phyloP scores from a whole-genome alignment of 2,888 invertebrate genomes.

The Beris morrisii region DNA sequence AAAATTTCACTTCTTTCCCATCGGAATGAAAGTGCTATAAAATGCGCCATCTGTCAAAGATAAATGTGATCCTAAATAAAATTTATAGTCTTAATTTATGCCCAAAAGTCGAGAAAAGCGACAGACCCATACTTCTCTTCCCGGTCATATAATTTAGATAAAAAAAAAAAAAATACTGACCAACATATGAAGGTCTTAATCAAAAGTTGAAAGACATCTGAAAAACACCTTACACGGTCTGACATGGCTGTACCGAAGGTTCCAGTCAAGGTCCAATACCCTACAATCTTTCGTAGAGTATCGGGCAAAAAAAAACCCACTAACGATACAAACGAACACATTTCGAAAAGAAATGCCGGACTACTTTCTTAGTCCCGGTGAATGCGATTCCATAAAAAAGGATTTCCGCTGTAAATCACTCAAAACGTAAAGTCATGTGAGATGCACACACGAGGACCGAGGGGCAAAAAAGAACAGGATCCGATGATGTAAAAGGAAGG shows the following conservation, averaged over 20 bases:
- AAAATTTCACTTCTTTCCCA: conserved; percentile 28
- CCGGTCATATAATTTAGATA: conserved; percentile 37
- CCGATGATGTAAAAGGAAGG: no score
- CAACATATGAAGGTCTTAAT: conserved; percentile 38
- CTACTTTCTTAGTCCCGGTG: conserved; percentile 21
- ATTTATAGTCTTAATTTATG: conserved; percentile 40
- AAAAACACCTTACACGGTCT: conserved; percentile 25
- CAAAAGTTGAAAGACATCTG: conserved; percentile 25
- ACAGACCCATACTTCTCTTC: no score
- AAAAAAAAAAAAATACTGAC: conserved; percentile 18
- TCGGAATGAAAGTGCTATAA: conserved; percentile 20
- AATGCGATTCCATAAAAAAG: conserved; percentile 36
- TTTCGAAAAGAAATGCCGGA: conserved; percentile 8
- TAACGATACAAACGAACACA: conserved; percentile 6
- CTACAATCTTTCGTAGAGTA: no score
- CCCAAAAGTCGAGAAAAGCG: conserved; percentile 20
- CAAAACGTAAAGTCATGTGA: conserved; percentile 29
- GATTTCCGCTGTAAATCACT: conserved; percentile 40
- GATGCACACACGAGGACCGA: conserved; percentile 18
- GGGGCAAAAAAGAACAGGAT: no score
- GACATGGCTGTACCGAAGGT: not conserved
- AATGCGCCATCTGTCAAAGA: conserved; percentile 40
- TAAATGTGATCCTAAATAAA: conserved; percentile 40
- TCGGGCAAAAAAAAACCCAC: not conserved
- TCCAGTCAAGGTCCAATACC: not conserved